Conservation (phyloP, 2,888 invertebrate species). For the Gonocerus acuteangulatus region DNA sequence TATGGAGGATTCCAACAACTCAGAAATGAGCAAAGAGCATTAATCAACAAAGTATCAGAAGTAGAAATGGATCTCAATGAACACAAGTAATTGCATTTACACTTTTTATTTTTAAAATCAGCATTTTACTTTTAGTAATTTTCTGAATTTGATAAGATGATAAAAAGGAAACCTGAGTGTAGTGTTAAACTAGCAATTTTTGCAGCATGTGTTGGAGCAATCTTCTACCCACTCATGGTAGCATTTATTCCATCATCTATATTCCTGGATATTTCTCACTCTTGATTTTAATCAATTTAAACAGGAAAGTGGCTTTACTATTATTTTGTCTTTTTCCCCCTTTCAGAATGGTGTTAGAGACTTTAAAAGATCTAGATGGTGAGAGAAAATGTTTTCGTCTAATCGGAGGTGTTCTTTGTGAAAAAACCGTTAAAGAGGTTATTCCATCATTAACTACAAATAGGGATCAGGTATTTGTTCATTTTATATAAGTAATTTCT, state of each 20-base stretch:
- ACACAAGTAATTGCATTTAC: constrained; percentile 69
- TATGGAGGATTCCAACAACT: constrained; percentile 79
- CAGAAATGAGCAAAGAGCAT: constrained; percentile 75
- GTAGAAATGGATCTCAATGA: constrained; percentile 91
- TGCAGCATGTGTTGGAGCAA: too few species aligned
- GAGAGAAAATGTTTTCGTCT: constrained; percentile 85
- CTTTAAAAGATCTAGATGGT: constrained; percentile 74
- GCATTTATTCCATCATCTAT: neutral
- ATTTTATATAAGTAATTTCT: too few species aligned
- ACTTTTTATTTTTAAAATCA: too few species aligned
- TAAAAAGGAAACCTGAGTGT: too few species aligned
- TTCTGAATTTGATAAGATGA: too few species aligned
- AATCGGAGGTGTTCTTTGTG: constrained; percentile 88
- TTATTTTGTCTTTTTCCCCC: too few species aligned
- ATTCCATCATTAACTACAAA: constrained; percentile 75
- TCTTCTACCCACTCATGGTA: too few species aligned
- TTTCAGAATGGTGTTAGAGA: constrained; percentile 86
- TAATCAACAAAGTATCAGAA: constrained; percentile 83
- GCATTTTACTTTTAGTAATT: too few species aligned
- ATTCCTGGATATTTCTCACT: neutral
- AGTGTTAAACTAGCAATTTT: too few species aligned
- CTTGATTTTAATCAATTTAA: neutral
- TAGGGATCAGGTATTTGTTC: constrained; percentile 54
- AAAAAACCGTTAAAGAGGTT: constrained; percentile 84
- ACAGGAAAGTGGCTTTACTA: too few species aligned